These are phyloP conservation scores for Nephotettix cincticeps DNA, from an alignment of 1,140 invertebrate genomes.

Conservation along the genomic window DNA sequence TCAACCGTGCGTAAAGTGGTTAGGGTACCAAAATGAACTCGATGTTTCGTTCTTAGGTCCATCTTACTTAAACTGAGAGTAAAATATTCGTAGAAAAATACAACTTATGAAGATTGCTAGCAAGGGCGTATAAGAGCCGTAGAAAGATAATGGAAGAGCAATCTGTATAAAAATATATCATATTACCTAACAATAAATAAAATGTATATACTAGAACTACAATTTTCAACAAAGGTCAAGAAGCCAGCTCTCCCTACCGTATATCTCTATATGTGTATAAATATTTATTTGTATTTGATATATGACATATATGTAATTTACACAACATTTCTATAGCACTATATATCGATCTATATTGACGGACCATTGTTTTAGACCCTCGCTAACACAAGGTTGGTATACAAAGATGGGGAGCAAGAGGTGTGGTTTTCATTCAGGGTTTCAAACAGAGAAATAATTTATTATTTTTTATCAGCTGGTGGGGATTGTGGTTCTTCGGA, in stretches of 20 bases:
- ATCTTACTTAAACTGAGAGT: too few relatives aligned
- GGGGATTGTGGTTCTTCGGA: neutral
- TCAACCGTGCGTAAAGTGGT: too few relatives aligned
- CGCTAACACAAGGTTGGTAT: neutral
- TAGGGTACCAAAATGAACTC: too few relatives aligned
- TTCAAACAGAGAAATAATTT: neutral
- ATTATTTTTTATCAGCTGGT: neutral
- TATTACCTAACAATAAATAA: conserved; percentile 13
- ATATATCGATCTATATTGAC: neutral
- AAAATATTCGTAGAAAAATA: too few relatives aligned
- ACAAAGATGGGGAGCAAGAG: neutral
- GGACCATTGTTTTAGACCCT: neutral
- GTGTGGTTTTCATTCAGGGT: neutral
- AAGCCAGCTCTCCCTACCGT: conserved; percentile 11
- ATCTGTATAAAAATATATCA: conserved; percentile 20
- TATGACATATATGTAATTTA: conserved; percentile 1
- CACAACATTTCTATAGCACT: neutral
- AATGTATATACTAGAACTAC: neutral
- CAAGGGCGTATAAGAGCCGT: too few relatives aligned
- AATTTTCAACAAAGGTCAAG: conserved; percentile 8
- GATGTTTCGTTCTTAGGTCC: too few relatives aligned
- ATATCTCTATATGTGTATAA: too few relatives aligned
- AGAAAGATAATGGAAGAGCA: conserved; percentile 5
- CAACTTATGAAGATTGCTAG: too few relatives aligned
- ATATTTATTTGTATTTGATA: conserved; percentile 8